Conservation (phyloP, 1,140 invertebrate genomes). For the Tribolium castaneum region DNA sequence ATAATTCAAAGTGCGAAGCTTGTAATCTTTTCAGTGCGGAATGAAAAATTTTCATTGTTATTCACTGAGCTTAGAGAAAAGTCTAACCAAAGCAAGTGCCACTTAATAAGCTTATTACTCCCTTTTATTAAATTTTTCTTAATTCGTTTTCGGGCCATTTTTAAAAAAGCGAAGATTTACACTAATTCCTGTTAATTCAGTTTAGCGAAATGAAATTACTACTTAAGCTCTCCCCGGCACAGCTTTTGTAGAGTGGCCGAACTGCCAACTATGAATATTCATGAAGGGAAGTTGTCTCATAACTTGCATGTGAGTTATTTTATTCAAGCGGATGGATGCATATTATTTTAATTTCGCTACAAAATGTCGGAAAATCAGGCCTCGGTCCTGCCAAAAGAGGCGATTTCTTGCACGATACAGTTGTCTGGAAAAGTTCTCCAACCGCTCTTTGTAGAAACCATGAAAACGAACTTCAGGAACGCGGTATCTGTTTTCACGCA, state of each 20-base stretch:
- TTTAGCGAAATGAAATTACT: constrained; percentile 51
- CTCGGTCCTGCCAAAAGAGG: not conserved
- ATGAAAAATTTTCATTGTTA: not conserved
- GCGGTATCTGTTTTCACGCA: constrained; percentile 47
- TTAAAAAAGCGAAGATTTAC: constrained; percentile 39
- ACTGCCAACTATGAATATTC: constrained; percentile 42
- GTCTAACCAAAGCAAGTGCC: not conserved
- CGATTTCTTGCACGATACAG: constrained; percentile 41
- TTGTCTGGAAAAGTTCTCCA: constrained; percentile 41
- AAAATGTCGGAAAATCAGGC: too few relatives aligned
- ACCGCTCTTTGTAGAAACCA: constrained; percentile 40
- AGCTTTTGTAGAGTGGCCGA: constrained; percentile 44
- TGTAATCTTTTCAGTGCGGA: not conserved
- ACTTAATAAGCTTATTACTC: constrained; percentile 5
- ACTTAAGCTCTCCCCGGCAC: constrained; percentile 46
- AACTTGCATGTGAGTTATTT: constrained; percentile 44
- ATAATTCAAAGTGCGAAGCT: not conserved
- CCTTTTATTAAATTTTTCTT: constrained; percentile 37
- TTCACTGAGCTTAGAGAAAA: too few relatives aligned
- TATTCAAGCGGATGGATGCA: constrained; percentile 44
- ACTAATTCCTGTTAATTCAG: constrained; percentile 46
- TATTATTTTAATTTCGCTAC: not conserved
- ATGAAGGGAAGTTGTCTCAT: constrained; percentile 42
- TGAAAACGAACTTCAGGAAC: constrained; percentile 45
- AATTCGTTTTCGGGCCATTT: constrained; percentile 15